Evolutionary conservation across 2,113 vertebrate species (phyloP), one percentile per base, ranked within the genome.

Genomic region (Melanotaenia duboulayi): DNA sequence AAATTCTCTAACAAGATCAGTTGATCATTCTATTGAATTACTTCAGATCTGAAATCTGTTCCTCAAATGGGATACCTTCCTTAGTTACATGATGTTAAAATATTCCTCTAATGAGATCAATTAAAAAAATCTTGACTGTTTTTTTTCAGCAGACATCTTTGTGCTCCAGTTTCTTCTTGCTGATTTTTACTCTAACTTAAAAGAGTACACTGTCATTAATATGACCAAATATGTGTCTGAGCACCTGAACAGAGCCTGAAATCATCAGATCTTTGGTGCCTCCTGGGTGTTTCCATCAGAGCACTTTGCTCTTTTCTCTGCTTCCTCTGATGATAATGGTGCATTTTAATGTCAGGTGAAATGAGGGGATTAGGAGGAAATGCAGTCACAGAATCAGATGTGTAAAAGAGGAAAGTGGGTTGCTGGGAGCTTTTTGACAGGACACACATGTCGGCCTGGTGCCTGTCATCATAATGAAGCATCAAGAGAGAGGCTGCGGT

Each of bases 391-490:
- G 51, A 71, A 68, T 56, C 40, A 60, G 66, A 71, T 1, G 17
- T 7, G 46, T 37, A 14, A 42, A 57, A 65, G 62, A 65, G 74
- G 57, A 49, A 64, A 65, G 63, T 46, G 35, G 60, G 54, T 63
- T 75, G 58, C 59, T 5, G 17, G 54, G 25, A 72, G 71, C 65
- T 81, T 50, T 71, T 51, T n/a, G 28, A 49, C 16, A 58, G 65
- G 67, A 68, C 75, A 71, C 61, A 58, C 17, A 66, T 4, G 48
- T 37, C 17, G 55, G 55, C 66, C 66, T 49, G 76, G 16, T 71
- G 83, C 77, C 83, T 74, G 83, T 85, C 76, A 81, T 61, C 69
- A 66, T 84, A 84, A 90, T 81, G 69, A 81, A 82, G 64, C 77
- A 79, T 73, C 81, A 37, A 50, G 76, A 84, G 83, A 87, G 32